These are phyloP conservation scores for Rhinichthys osculus DNA, from an alignment of 2,797 vertebrate genomes.

Conservation along the genomic window DNA sequence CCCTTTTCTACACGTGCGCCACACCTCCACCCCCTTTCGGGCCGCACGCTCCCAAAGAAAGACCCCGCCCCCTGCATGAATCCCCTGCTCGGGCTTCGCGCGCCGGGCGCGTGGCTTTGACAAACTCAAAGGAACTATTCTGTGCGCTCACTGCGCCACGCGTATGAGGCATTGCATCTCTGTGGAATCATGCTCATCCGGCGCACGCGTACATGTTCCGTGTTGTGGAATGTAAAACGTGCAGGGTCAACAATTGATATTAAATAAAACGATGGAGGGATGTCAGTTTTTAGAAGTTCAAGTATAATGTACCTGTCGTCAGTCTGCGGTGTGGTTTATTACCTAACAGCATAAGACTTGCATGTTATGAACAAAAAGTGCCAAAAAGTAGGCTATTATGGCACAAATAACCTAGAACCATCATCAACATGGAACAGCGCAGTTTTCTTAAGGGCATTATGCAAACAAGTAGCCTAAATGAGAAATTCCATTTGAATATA, in stretches of 20 bases:
- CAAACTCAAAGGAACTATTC: slow-evolving; percentile 58
- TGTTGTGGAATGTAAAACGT: slow-evolving; percentile 7
- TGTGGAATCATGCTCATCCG: slow-evolving; percentile 14
- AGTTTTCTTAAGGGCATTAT: neutral
- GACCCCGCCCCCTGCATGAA: slow-evolving; percentile 60
- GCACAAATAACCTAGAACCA: neutral
- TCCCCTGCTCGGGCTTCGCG: slow-evolving; percentile 63
- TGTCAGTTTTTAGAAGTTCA: neutral
- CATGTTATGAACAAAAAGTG: neutral
- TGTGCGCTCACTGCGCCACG: slow-evolving; percentile 52
- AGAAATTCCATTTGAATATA: neutral
- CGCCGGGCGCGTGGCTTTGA: slow-evolving; percentile 77
- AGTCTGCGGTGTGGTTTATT: neutral
- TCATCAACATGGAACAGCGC: too few relatives aligned
- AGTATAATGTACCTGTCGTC: neutral
- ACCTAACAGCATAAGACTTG: neutral
- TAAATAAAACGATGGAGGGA: neutral
- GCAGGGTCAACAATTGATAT: neutral
- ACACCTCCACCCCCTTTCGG: slow-evolving; percentile 51
- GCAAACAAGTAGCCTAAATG: neutral
- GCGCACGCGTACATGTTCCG: slow-evolving; percentile 44
- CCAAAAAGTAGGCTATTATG: neutral
- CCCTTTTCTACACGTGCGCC: slow-evolving; percentile 70
- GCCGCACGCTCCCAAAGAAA: slow-evolving; percentile 58
- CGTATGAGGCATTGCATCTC: slow-evolving; percentile 37